Conservation (phyloP, 2,113 vertebrate species). For the Dryoscopus gambensis region DNA sequence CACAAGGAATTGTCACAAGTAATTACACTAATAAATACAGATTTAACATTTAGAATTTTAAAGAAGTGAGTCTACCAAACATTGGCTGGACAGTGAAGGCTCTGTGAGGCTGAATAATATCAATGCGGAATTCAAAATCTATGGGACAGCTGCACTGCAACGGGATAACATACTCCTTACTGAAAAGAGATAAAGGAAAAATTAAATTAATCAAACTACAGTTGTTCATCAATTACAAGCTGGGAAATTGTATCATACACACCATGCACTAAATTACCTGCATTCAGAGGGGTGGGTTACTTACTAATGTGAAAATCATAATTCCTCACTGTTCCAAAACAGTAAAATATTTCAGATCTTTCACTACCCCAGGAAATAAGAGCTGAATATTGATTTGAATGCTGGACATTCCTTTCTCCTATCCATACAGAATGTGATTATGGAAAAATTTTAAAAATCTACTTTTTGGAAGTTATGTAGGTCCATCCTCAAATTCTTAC, state of each 20-base stretch:
- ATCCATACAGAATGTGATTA: not conserved
- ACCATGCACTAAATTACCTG: not conserved
- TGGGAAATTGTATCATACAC: not conserved
- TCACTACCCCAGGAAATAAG: not conserved
- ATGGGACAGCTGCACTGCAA: conserved; percentile 89
- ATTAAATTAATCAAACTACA: not conserved
- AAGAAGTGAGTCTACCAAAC: conserved; percentile 73
- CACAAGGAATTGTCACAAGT: not conserved
- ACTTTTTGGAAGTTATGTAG: not conserved
- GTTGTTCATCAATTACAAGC: not conserved
- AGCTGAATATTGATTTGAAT: not conserved
- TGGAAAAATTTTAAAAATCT: not conserved
- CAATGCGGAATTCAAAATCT: conserved; percentile 88
- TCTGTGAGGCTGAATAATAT: conserved; percentile 77
- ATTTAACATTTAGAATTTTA: not conserved
- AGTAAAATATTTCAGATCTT: not conserved
- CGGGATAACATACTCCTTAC: conserved; percentile 79
- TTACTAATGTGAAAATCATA: not conserved
- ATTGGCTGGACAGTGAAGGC: conserved; percentile 82
- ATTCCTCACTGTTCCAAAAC: not conserved
- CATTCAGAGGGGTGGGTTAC: not conserved
- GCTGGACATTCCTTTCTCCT: not conserved
- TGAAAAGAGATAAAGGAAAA: conserved; percentile 48
- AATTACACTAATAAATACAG: not conserved
- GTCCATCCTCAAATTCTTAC: not conserved